These are phyloP conservation scores for Esox niger DNA, from an alignment of 2,113 vertebrate genomes.

Conservation along the genomic window DNA sequence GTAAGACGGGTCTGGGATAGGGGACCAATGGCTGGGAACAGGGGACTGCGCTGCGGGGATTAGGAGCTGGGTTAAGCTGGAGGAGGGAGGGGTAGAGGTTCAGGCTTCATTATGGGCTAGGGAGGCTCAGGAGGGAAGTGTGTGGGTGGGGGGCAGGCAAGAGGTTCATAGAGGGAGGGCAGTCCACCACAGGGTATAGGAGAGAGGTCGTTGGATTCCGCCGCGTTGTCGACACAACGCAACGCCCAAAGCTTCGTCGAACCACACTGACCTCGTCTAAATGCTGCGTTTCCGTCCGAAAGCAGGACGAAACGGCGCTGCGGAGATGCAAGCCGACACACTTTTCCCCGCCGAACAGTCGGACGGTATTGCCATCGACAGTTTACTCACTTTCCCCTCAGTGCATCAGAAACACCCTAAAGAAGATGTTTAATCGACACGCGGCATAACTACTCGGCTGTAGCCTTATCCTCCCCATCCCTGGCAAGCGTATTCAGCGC, in stretches of 20 bases:
- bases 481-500: conserved; percentile 45
- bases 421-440: neutral
- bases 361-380: neutral
- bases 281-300: too few species aligned
- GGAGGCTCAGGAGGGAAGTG: conserved; percentile 36
- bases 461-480: neutral
- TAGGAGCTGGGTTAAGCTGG: conserved; percentile 46
- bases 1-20: conserved; percentile 33
- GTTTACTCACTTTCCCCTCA: neutral
- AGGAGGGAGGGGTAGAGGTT: conserved; percentile 9
- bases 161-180: too few species aligned
- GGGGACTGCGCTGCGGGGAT: conserved; percentile 47
- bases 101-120: conserved; percentile 58
- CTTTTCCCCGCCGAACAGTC: too few species aligned
- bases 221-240: neutral
- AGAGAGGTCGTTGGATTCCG: neutral
- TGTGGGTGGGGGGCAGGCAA: conserved; percentile 5
- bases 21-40: conserved; percentile 31
- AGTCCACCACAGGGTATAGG: neutral
- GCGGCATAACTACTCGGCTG: neutral
- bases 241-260: too few species aligned
- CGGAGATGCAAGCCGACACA: too few species aligned
- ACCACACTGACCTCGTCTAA: too few species aligned
- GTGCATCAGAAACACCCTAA: neutral
- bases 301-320: too few species aligned